A percentile compares a stretch with the other conserved stretches of the same genome.
Evolutionary conservation across 2,888 invertebrate species (phyloP).

Genomic region (Nasonovia ribisnigri): DNA sequence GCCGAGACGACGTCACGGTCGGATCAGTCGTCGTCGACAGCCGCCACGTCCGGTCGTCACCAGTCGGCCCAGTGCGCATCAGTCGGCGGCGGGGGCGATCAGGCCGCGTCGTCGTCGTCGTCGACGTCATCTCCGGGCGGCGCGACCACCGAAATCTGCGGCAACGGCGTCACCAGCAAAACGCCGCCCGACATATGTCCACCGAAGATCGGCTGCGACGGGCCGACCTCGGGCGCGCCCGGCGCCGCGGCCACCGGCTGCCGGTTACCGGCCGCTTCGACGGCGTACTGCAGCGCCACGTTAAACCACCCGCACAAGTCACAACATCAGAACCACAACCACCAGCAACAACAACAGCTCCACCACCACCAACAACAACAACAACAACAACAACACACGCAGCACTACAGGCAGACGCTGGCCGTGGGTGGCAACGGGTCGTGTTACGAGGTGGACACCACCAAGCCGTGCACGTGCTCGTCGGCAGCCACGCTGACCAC

Average conservation of each 20-base stretch:
- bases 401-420: slow-evolving; percentile 52
- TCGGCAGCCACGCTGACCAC: slow-evolving; percentile 43
- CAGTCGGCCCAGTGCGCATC: neutral
- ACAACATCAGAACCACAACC: neutral
- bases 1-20: neutral
- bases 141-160: neutral
- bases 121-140: slow-evolving; percentile 4
- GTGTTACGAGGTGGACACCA: slow-evolving; percentile 60
- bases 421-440: slow-evolving; percentile 45
- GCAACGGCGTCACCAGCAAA: slow-evolving; percentile 28
- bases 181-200: slow-evolving; percentile 62
- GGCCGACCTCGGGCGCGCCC: neutral
- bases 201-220: slow-evolving; percentile 40
- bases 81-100: neutral
- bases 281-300: slow-evolving; percentile 3
- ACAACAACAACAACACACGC: neutral
- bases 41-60: neutral
- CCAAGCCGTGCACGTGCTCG: slow-evolving; percentile 57
- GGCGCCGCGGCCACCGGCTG: neutral
- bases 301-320: slow-evolving; percentile 10
- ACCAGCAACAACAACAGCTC: neutral
- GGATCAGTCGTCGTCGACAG: neutral
- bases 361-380: neutral
- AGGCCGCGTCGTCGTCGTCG: neutral
- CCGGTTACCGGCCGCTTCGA: neutral